phyloP scores from a whole-genome alignment of 1,140 invertebrate species.

The Megathymus violae region DNA sequence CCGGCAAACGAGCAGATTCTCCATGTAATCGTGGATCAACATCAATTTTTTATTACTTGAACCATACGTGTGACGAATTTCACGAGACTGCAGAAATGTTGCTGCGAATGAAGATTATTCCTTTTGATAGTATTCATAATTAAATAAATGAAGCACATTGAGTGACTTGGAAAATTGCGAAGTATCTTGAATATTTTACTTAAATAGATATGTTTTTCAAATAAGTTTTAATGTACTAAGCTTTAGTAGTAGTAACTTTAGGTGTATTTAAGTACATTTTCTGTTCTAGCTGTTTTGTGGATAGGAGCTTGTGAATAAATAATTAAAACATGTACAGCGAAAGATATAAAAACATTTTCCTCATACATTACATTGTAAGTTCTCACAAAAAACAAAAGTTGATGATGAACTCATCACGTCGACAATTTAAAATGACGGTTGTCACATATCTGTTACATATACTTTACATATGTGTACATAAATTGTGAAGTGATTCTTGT shows the following conservation, averaged over 20 bases:
- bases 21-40: no score
- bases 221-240: not conserved
- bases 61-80: constrained; percentile 21
- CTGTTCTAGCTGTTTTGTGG: not conserved
- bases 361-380: no score
- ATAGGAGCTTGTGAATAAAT: not conserved
- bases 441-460: no score
- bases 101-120: constrained; percentile 29
- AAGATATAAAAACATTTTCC: no score
- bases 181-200: constrained; percentile 13
- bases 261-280: not conserved
- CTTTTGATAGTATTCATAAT: constrained; percentile 36
- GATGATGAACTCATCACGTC: no score
- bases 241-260: no score
- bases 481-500: no score
- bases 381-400: no score
- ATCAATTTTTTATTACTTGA: not conserved
- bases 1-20: no score
- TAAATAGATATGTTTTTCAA: not conserved
- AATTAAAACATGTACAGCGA: no score
- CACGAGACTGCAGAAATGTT: constrained; percentile 23
- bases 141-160: constrained; percentile 19
- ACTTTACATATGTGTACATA: no score
- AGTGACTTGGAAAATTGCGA: constrained; percentile 24
- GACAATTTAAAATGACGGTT: no score